phyloP scores from a whole-genome alignment of 2,888 invertebrate genomes.

The Troglohyphantes excavatus region DNA sequence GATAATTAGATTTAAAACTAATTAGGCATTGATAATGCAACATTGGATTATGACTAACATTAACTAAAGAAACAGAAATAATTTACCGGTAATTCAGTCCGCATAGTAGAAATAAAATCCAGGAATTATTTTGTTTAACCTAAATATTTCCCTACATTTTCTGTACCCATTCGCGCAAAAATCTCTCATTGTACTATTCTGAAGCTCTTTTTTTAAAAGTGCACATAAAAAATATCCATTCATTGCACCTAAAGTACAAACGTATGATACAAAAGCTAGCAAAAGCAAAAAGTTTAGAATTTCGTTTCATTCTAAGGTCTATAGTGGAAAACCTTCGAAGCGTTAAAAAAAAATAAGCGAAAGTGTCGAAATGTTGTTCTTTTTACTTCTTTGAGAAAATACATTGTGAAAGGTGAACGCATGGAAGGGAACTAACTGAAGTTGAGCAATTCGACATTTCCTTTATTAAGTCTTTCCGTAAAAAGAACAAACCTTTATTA shows the following conservation, averaged over 20 bases:
- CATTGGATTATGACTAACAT: too few relatives aligned
- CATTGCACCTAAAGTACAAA: constrained; percentile 24
- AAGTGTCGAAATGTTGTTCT: constrained; percentile 34
- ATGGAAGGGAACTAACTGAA: constrained; percentile 19
- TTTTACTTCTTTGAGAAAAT: constrained; percentile 16
- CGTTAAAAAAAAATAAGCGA: constrained; percentile 49
- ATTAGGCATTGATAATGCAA: too few relatives aligned
- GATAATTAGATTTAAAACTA: too few relatives aligned
- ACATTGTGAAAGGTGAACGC: constrained; percentile 37
- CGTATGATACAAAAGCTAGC: constrained; percentile 27
- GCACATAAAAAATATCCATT: constrained; percentile 29
- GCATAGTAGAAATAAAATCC: too few relatives aligned
- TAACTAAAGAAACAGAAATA: too few relatives aligned
- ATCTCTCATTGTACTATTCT: constrained; percentile 19
- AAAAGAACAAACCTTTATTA: neutral
- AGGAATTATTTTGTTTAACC: too few relatives aligned
- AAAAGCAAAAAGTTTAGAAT: constrained; percentile 22
- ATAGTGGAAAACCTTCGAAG: constrained; percentile 28
- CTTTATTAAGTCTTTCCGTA: neutral
- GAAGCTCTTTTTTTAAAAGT: neutral
- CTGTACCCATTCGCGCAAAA: neutral
- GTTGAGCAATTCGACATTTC: constrained; percentile 40
- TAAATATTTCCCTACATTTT: neutral
- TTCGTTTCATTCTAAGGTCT: constrained; percentile 21
- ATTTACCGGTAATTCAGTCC: too few relatives aligned